Evolutionary conservation across 2,797 vertebrate species (phyloP).

Genomic region (Notamacropus eugenii): DNA sequence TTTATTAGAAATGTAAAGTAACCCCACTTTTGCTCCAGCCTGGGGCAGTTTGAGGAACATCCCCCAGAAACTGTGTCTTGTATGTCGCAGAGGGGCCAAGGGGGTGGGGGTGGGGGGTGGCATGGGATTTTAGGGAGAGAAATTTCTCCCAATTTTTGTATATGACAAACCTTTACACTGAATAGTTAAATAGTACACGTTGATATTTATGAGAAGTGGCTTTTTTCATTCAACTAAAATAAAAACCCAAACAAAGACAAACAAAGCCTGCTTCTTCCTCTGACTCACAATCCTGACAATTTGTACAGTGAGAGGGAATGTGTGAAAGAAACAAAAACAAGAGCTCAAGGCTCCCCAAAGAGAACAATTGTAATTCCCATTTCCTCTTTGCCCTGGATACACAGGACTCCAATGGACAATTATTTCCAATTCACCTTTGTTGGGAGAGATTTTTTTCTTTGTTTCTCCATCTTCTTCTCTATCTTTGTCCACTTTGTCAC

Average conservation of each 20-base stretch:
- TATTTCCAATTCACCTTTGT: neutral
- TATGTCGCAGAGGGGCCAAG: too few species aligned
- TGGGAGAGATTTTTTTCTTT: neutral
- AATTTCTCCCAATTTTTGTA: neutral
- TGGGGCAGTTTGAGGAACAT: neutral
- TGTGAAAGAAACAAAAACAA: neutral
- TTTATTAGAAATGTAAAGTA: neutral
- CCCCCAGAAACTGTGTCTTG: neutral
- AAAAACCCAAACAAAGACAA: neutral
- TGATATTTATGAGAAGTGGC: neutral
- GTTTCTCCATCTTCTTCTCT: neutral
- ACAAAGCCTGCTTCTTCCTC: neutral
- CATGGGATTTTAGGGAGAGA: neutral
- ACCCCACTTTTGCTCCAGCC: neutral
- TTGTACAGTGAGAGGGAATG: neutral
- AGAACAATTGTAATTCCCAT: neutral
- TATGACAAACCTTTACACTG: neutral
- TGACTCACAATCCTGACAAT: neutral
- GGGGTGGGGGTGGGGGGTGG: too few species aligned
- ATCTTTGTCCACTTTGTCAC: neutral
- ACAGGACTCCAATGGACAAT: neutral
- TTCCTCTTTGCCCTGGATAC: neutral
- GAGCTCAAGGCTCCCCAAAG: neutral
- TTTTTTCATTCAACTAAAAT: neutral
- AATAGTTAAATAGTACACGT: neutral